Evolutionary conservation across 2,797 vertebrate species (phyloP).

Genomic region (Pseudotriccus pelzelni): DNA sequence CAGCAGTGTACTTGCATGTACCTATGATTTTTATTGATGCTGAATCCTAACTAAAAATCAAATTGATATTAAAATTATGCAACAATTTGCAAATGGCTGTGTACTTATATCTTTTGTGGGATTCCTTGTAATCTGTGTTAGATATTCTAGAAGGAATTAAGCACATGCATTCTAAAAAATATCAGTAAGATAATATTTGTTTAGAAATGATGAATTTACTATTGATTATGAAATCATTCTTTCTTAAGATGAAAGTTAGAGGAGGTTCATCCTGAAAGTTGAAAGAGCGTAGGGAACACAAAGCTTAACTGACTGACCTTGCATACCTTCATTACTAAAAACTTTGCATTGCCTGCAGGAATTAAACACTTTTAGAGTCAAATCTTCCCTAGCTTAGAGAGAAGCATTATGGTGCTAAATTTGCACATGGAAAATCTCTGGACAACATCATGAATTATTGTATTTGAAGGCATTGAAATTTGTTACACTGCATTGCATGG

Average conservation of each 20-base stretch:
- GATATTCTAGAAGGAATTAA: neutral
- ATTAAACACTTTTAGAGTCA: neutral
- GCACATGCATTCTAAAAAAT: neutral
- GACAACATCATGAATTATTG: neutral
- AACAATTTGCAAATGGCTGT: neutral
- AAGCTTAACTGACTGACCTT: neutral
- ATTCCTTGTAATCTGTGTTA: neutral
- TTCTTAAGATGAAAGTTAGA: neutral
- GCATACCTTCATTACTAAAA: neutral
- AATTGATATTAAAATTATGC: neutral
- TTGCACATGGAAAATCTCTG: neutral
- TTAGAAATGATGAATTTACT: neutral
- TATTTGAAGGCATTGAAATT: neutral
- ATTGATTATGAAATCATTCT: neutral
- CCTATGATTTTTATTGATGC: fast-evolving
- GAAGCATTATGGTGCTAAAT: neutral
- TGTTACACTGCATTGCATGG: neutral
- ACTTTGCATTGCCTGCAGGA: neutral
- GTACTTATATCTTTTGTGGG: neutral
- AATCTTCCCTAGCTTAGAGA: neutral
- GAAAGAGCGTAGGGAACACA: neutral
- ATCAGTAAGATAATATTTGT: neutral
- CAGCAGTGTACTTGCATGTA: neutral
- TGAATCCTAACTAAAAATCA: neutral
- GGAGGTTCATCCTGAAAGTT: neutral